Percentiles rank a stretch among this genome's conserved stretches.
These are phyloP conservation scores for Sparus aurata DNA, from an alignment of 2,797 vertebrate genomes.

Conservation along the genomic window DNA sequence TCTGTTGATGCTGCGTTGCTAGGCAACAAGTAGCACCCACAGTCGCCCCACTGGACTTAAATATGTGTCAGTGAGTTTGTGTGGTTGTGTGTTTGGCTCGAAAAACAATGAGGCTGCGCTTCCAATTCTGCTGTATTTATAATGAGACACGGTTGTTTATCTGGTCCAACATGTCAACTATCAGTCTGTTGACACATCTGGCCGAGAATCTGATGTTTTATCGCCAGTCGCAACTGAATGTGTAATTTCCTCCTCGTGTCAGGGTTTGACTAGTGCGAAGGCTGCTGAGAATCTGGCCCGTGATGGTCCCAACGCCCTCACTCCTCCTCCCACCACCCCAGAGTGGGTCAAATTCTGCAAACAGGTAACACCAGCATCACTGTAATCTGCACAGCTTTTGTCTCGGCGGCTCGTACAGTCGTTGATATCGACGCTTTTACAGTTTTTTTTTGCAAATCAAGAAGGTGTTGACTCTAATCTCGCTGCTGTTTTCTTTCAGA, in stretches of 20 bases:
- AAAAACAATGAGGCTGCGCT: neutral
- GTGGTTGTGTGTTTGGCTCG: neutral
- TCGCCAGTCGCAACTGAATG: neutral
- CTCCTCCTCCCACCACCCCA: slow-evolving; percentile 95
- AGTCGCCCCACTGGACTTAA: slow-evolving; percentile 33
- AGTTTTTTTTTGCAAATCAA: neutral
- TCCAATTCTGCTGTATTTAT: neutral
- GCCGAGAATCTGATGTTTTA: neutral
- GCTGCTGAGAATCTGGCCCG: slow-evolving; percentile 93
- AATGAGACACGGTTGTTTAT: neutral
- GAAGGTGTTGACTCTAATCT: neutral
- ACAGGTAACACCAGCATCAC: slow-evolving; percentile 62
- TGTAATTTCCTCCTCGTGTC: neutral
- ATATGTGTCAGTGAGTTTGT: slow-evolving; percentile 23
- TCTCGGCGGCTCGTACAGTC: neutral
- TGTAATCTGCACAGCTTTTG: neutral
- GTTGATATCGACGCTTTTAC: neutral
- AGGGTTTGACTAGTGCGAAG: slow-evolving; percentile 90
- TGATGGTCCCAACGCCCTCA: slow-evolving; percentile 95
- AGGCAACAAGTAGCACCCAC: slow-evolving; percentile 56
- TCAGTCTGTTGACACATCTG: neutral
- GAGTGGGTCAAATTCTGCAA: slow-evolving; percentile 99
- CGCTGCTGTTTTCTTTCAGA: slow-evolving; percentile 74
- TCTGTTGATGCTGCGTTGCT: slow-evolving; percentile 65
- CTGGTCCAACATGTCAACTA: neutral